Base-by-base conservation (phyloP, 1,140 invertebrate species). In the Dreissena polymorpha region DNA sequence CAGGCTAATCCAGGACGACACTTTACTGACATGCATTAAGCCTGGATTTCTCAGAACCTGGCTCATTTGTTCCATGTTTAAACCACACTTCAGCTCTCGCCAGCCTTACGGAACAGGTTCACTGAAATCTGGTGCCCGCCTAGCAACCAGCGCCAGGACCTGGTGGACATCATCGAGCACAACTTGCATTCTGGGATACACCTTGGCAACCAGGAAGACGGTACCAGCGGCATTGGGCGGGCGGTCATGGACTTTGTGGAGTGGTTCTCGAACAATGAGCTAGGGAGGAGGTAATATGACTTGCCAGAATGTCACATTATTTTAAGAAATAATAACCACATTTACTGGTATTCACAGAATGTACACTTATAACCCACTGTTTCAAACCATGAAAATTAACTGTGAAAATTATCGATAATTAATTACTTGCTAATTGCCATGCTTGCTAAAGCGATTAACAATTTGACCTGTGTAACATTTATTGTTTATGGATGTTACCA, bases 61-160 rank as follows among this genome's bases (percentile, higher is more conserved):
- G 39, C 39, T 39, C 39, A 39, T 39, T 39, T 39, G 39, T 39
- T 39, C 39, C 39, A 2, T 39, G 2, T 39, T 39, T 8, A 39
- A 39, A 39, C 39, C 39, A 39, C 39, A 39, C 39, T 86, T n/a
- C 77, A 95, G 94, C 93, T 99, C 13, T 99, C 99, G 0, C 98
- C 98, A 13, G 99, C 99, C 0, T 93, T 99, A 6, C 95, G 99
- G 75, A 99, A 99, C 94, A 95, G 99, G 73, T 99, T 99, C 88
- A 99, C 99, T 0, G 99, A 99, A 94, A 98, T 99, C 90, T 99
- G 99, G 99, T 99, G 98, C 89, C 96, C 97, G 49, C 94, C 94
- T 84, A 95, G 95, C 49, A 94, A 94, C 14, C 92, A 95, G 29
- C 91, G 93, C 68, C 92, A 95, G 16, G 98, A 99, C 93, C 93